Conservation (phyloP, 2,113 vertebrate genomes). For the Platichthys stellatus region DNA sequence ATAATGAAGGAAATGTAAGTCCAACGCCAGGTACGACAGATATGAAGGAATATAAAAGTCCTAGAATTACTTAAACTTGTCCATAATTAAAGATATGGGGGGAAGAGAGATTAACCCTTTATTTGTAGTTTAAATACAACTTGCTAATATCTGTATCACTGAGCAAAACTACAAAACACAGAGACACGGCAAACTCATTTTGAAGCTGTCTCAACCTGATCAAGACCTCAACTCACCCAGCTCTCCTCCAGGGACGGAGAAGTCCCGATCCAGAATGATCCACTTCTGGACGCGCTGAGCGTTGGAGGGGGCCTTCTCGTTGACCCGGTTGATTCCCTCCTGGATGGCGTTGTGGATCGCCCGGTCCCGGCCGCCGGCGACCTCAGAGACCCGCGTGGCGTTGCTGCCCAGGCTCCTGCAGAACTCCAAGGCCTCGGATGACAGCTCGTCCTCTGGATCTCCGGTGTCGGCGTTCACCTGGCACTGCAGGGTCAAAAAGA, state of each 20-base stretch:
- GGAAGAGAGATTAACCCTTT: too few relatives aligned
- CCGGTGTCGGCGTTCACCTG: slow-evolving; percentile 75
- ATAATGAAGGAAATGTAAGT: too few relatives aligned
- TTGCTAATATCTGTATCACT: too few relatives aligned
- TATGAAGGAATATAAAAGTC: too few relatives aligned
- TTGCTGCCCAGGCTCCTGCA: slow-evolving; percentile 87
- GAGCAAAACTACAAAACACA: too few relatives aligned
- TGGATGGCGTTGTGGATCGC: slow-evolving; percentile 84
- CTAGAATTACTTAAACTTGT: too few relatives aligned
- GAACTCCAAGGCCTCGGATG: slow-evolving; percentile 79
- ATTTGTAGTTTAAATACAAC: too few relatives aligned
- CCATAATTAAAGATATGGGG: too few relatives aligned
- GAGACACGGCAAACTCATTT: too few relatives aligned
- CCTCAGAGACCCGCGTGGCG: slow-evolving; percentile 82
- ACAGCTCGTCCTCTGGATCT: slow-evolving; percentile 84
- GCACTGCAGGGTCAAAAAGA: slow-evolving; percentile 75
- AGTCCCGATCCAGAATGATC: slow-evolving; percentile 88
- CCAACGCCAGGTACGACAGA: too few relatives aligned
- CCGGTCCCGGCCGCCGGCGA: slow-evolving; percentile 80
- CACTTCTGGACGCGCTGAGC: slow-evolving; percentile 93
- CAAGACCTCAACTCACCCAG: slow-evolving; percentile 85
- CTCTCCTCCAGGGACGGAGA: slow-evolving; percentile 87
- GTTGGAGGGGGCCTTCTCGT: slow-evolving; percentile 83
- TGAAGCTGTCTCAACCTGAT: not conserved
- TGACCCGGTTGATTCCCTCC: slow-evolving; percentile 85